These are phyloP conservation scores for Ciconia nigra DNA, from an alignment of 2,797 vertebrate genomes.

Conservation along the genomic window DNA sequence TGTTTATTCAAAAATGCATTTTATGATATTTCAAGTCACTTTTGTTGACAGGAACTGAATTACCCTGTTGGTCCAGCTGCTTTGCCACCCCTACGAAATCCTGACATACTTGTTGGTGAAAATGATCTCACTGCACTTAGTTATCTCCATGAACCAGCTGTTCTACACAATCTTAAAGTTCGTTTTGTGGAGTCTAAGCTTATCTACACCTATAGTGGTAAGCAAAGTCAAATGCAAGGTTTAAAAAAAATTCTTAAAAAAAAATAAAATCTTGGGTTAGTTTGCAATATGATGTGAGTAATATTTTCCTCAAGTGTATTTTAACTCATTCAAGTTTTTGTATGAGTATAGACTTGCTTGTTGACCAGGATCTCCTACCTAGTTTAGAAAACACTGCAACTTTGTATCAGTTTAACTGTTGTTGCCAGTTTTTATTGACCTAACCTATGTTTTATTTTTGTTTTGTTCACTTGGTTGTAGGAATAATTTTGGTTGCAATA, in stretches of 20 bases:
- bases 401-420: background rate
- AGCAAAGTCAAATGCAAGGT: background rate
- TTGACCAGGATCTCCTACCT: background rate
- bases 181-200: slow-evolving; percentile 94
- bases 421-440: background rate
- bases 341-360: background rate
- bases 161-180: slow-evolving; percentile 95
- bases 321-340: background rate
- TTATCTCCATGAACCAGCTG: slow-evolving; percentile 94
- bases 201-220: slow-evolving; percentile 98
- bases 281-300: background rate
- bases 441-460: background rate
- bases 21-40: background rate
- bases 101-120: slow-evolving; percentile 98
- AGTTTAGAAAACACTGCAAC: background rate
- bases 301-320: background rate
- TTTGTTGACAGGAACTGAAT: slow-evolving; percentile 76
- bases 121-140: slow-evolving; percentile 98
- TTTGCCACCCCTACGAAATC: slow-evolving; percentile 92
- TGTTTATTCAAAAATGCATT: background rate
- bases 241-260: background rate
- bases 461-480: slow-evolving; percentile 63
- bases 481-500: slow-evolving; percentile 96
- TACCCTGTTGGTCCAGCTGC: slow-evolving; percentile 78
- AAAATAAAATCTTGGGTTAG: background rate